Evolutionary conservation across 2,888 invertebrate species (phyloP), one percentile per base, ranked within the genome.

Genomic region (Cheilosia scutellata): DNA sequence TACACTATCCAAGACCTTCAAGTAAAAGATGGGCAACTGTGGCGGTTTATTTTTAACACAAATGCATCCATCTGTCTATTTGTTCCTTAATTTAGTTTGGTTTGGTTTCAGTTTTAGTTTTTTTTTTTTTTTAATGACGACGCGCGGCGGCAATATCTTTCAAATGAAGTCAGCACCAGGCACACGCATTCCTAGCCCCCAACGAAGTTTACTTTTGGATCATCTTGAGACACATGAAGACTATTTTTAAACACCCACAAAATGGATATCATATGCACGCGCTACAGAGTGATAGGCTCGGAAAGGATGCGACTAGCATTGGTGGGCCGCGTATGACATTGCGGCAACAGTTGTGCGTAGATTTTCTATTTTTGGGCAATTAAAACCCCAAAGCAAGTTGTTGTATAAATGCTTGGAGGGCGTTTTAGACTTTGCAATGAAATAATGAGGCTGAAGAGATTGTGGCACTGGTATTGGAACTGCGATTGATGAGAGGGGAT

Each of bases 31-130:
- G 86, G 78, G 77, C 60, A 71, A 84, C 75, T 84, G 82, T 76
- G 66, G 58, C 71, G 71, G 65, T 86, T 86, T 86, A 86, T 86
- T 86, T 86, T 82, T 86, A 82, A 68, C 80, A 66, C 82, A 87
- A 87, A 87, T 87, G 87, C 82, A 82, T 82, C 86, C 86, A 86
- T 86, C 86, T 86, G 86, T 86, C 86, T 86, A 87, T 87, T 87
- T 66, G 87, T 82, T 75, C 47, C 71, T 58, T 82, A 72, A 78
- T 63, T 78, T 82, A 74, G 78, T 62, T 76, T 84, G 11, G 37
- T 49, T 49, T 77, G 42, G 33, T 51, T 27, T 20, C 20, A 20
- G 20, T 1, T 1, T 1, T 20, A 20, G 33, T 55, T 51, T 27
- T 44, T 76, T 51, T 62, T 75, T 68, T 74, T 47, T 65, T 62